A percentile compares a stretch with the other conserved stretches of the same genome.
Evolutionary conservation across 2,113 vertebrate genomes (phyloP).

Genomic region (Cinclus mexicanus): DNA sequence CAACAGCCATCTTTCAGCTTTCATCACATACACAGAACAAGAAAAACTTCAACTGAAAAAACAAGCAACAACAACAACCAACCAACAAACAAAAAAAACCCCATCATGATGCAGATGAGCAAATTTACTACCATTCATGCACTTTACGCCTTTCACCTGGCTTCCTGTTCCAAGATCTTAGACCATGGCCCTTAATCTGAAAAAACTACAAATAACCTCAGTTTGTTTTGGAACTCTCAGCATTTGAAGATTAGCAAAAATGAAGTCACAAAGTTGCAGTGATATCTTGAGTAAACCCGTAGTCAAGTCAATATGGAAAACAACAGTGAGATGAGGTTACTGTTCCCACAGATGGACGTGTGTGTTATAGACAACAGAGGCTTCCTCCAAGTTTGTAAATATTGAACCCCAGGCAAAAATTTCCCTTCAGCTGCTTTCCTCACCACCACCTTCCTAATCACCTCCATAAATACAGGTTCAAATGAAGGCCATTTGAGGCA

Average conservation of each 20-base stretch:
- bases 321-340: neutral
- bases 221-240: neutral
- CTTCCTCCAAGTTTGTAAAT: neutral
- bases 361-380: neutral
- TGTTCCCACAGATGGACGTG: neutral
- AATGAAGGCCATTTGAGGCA: neutral
- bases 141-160: neutral
- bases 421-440: neutral
- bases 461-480: neutral
- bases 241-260: neutral
- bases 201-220: neutral
- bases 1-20: neutral
- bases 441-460: neutral
- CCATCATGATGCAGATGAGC: neutral
- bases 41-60: neutral
- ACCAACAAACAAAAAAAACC: neutral
- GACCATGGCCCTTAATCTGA: fast-evolving
- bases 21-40: neutral
- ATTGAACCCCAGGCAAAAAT: neutral
- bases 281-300: neutral
- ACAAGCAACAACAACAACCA: neutral
- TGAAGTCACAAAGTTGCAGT: neutral
- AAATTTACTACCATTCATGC: neutral
- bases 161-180: neutral
- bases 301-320: neutral